Evolutionary conservation across 2,888 invertebrate genomes (phyloP).

Genomic region (Anticlea derivata): DNA sequence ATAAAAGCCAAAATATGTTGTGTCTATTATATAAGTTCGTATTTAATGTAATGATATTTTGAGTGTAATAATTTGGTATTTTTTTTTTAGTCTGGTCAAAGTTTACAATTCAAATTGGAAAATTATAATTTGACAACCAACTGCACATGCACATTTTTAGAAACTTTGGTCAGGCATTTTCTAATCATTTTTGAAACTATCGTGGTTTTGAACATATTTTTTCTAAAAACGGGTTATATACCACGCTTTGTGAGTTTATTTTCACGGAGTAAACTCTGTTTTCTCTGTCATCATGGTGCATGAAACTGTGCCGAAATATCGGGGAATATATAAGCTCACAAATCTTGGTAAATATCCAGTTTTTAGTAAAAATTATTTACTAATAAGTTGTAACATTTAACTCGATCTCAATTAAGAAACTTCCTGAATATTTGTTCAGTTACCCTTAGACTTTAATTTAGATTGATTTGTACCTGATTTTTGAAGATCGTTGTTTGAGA

Average conservation of each 20-base stretch:
- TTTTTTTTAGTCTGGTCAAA: constrained; percentile 14
- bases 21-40: constrained; percentile 59
- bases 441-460: constrained; percentile 81
- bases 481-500: constrained; percentile 68
- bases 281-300: too few relatives aligned
- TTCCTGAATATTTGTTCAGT: constrained; percentile 74
- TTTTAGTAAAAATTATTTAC: too few relatives aligned
- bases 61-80: constrained; percentile 34
- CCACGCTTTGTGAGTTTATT: too few relatives aligned
- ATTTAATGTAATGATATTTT: constrained; percentile 47
- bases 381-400: constrained; percentile 50
- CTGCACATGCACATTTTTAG: constrained; percentile 4
- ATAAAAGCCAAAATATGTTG: constrained; percentile 74
- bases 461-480: constrained; percentile 82
- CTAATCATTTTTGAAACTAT: too few relatives aligned
- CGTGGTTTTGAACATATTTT: too few relatives aligned
- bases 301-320: too few relatives aligned
- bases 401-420: constrained; percentile 72
- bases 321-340: too few relatives aligned
- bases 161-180: constrained; percentile 16
- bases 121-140: not conserved
- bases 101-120: constrained; percentile 2
- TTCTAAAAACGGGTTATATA: too few relatives aligned
- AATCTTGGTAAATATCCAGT: too few relatives aligned
- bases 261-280: too few relatives aligned